Evolutionary conservation across 2,113 vertebrate genomes (phyloP).

Genomic region (Hippopotamus amphibius): DNA sequence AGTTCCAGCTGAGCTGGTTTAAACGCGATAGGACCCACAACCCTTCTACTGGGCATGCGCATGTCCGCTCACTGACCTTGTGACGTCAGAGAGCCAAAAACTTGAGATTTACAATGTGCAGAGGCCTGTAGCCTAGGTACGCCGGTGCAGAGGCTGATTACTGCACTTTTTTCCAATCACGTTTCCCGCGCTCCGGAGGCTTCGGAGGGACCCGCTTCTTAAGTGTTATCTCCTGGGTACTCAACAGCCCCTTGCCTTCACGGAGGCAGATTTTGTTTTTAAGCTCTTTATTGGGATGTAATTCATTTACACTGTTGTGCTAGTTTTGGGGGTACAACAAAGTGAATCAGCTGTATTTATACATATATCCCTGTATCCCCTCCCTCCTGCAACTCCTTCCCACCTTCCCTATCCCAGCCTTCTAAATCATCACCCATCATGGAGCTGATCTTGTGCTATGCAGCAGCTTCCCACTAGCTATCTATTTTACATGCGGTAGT

Average conservation of each 20-base stretch:
- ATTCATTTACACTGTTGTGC: too few species aligned
- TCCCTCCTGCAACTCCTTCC: too few species aligned
- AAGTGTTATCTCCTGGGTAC: neutral
- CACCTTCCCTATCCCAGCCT: too few species aligned
- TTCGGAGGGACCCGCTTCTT: neutral
- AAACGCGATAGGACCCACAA: neutral
- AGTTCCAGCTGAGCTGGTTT: neutral
- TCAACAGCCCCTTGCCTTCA: too few species aligned
- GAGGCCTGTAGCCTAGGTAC: neutral
- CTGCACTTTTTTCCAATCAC: neutral
- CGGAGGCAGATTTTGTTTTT: neutral
- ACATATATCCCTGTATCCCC: too few species aligned
- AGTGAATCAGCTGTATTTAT: too few species aligned
- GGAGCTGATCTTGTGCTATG: too few species aligned
- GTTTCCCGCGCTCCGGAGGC: neutral
- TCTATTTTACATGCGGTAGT: too few species aligned
- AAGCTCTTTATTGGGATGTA: too few species aligned
- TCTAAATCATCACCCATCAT: too few species aligned
- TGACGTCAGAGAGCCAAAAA: neutral
- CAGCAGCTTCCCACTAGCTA: too few species aligned
- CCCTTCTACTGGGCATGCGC: neutral
- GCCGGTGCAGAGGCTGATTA: neutral
- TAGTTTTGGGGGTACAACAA: too few species aligned
- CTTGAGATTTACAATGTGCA: accelerated
- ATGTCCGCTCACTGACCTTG: neutral